Percentiles rank a stretch among this genome's conserved stretches.
Evolutionary conservation across 2,888 invertebrate genomes (phyloP).

Genomic region (Notocelia uddmanniana): DNA sequence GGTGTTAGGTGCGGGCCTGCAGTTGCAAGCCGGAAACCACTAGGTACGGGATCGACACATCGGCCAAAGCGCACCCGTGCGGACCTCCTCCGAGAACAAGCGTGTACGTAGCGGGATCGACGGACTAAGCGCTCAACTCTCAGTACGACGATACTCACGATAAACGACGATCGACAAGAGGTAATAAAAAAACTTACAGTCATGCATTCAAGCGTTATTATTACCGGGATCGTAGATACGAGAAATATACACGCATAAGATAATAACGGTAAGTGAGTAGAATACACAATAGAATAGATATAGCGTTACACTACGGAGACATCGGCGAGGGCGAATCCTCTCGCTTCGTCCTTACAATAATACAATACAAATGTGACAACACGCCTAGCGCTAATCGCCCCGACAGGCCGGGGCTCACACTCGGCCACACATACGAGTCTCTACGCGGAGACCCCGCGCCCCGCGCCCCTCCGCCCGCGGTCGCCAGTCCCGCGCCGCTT

Average conservation of each 20-base stretch:
- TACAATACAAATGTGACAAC: slow-evolving; percentile 86
- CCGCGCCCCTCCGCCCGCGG: slow-evolving; percentile 77
- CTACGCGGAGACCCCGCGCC: slow-evolving; percentile 84
- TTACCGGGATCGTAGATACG: slow-evolving; percentile 90
- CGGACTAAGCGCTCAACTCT: slow-evolving; percentile 84
- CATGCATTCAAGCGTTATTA: slow-evolving; percentile 96
- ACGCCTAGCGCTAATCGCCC: slow-evolving; percentile 82
- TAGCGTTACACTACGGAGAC: slow-evolving; percentile 84
- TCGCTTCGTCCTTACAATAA: slow-evolving; percentile 83
- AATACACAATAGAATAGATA: slow-evolving; percentile 80
- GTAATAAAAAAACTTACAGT: slow-evolving; percentile 91
- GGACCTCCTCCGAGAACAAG: slow-evolving; percentile 80
- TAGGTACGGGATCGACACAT: slow-evolving; percentile 79
- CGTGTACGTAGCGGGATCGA: slow-evolving; percentile 85
- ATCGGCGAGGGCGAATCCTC: slow-evolving; percentile 78
- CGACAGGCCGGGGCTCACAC: slow-evolving; percentile 81
- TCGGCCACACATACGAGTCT: slow-evolving; percentile 80
- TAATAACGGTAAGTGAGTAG: slow-evolving; percentile 82
- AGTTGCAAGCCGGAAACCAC: slow-evolving; percentile 80
- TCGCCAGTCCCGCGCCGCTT: slow-evolving; percentile 68
- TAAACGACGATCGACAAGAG: slow-evolving; percentile 83
- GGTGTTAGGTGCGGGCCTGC: slow-evolving; percentile 84
- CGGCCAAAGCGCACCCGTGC: slow-evolving; percentile 84
- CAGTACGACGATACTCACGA: slow-evolving; percentile 82
- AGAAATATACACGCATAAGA: slow-evolving; percentile 86